Conservation (phyloP, 2,113 vertebrate species). For the Pyxicephalus adspersus region DNA sequence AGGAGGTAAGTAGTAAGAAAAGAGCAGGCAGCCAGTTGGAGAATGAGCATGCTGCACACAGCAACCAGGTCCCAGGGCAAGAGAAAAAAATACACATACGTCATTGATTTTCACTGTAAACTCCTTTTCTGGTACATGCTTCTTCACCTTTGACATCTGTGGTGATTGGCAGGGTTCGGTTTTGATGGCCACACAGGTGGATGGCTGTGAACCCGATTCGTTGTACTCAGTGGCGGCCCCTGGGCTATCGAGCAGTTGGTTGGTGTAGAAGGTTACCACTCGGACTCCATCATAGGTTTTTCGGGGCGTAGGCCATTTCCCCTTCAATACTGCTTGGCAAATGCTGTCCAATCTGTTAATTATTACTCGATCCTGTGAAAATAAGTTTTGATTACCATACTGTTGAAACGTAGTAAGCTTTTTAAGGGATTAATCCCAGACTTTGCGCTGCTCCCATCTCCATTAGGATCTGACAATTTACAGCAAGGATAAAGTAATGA, state of each 20-base stretch:
- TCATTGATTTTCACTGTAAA: slow-evolving; percentile 99
- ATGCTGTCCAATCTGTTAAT: slow-evolving; percentile 97
- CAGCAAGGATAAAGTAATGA: no score
- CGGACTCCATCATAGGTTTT: slow-evolving; percentile 85
- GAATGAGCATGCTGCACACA: slow-evolving; percentile 84
- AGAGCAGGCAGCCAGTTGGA: slow-evolving; percentile 85
- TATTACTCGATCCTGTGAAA: slow-evolving; percentile 91
- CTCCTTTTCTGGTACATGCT: slow-evolving; percentile 99
- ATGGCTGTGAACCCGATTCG: slow-evolving; percentile 69
- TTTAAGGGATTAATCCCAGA: no score
- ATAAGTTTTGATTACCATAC: neutral
- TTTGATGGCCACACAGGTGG: slow-evolving; percentile 65
- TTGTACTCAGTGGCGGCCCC: slow-evolving; percentile 72
- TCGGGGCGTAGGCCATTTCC: slow-evolving; percentile 91
- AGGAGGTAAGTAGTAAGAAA: slow-evolving; percentile 73
- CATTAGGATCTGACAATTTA: no score
- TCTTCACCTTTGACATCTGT: slow-evolving; percentile 99
- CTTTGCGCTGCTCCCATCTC: no score
- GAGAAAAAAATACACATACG: slow-evolving; percentile 96
- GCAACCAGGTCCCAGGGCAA: slow-evolving; percentile 85
- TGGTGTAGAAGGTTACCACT: slow-evolving; percentile 96
- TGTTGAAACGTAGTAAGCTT: no score
- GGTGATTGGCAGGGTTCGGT: slow-evolving; percentile 89
- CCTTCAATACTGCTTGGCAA: slow-evolving; percentile 96
- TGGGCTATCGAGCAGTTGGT: slow-evolving; percentile 91